These are phyloP conservation scores for Chrysocyon brachyurus DNA, from an alignment of 2,797 vertebrate genomes.

Conservation along the genomic window DNA sequence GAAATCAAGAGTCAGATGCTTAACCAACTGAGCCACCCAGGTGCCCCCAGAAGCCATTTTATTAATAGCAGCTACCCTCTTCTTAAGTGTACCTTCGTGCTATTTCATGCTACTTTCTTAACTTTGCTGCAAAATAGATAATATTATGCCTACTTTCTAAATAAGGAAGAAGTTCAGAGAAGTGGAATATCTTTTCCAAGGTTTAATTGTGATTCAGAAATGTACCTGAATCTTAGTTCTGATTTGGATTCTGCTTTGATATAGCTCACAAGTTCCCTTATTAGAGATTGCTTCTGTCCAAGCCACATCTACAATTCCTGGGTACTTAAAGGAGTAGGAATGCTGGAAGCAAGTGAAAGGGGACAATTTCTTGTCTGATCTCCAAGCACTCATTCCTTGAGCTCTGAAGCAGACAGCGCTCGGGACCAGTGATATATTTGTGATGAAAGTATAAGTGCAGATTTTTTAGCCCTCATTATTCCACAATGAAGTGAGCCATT, in stretches of 20 bases:
- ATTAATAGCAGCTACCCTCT: background rate
- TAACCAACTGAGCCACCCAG: background rate
- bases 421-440: constrained; percentile 53
- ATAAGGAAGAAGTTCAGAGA: background rate
- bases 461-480: constrained; percentile 82
- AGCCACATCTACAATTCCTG: background rate
- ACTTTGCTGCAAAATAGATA: background rate
- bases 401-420: constrained; percentile 53
- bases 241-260: constrained; percentile 18
- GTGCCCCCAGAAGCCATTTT: background rate
- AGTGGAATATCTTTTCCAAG: background rate
- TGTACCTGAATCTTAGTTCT: constrained; percentile 50
- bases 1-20: background rate
- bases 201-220: background rate
- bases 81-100: background rate
- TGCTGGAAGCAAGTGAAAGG: constrained; percentile 30
- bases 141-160: background rate
- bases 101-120: constrained; percentile 24
- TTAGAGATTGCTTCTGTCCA: background rate
- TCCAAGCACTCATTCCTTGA: constrained; percentile 69
- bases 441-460: constrained; percentile 45
- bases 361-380: constrained; percentile 67
- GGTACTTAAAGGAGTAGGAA: background rate
- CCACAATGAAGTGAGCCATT: constrained; percentile 71
- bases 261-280: background rate